These are phyloP conservation scores for Xestia rhomboidea DNA, from an alignment of 2,888 invertebrate genomes.

Conservation along the genomic window DNA sequence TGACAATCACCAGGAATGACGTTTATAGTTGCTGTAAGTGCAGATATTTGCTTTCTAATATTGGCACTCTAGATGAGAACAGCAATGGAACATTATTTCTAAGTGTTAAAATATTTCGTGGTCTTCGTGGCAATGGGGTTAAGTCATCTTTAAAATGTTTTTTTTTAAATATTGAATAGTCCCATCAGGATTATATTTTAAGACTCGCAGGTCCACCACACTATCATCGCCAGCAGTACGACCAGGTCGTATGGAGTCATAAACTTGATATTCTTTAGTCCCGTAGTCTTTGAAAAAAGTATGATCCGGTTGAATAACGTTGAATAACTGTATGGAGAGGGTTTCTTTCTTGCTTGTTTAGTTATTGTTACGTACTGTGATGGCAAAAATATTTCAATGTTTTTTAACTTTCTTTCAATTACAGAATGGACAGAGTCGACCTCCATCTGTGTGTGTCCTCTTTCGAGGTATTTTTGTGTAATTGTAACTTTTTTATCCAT, in stretches of 20 bases:
- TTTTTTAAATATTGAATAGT: not conserved
- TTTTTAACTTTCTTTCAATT: too few species aligned
- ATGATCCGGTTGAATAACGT: too few species aligned
- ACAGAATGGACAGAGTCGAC: too few species aligned
- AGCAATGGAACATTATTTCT: not conserved
- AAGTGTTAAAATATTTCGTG: not conserved
- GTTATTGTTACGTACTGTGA: too few species aligned
- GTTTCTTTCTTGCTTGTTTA: too few species aligned
- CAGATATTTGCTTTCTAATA: conserved; percentile 9
- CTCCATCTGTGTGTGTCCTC: too few species aligned
- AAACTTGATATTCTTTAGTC: too few species aligned
- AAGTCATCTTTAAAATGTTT: not conserved
- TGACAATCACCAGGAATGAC: not conserved
- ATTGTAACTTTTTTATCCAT: too few species aligned
- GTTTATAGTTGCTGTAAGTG: conserved; percentile 6
- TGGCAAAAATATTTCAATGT: too few species aligned
- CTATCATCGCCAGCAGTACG: not conserved
- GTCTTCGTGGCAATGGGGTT: not conserved
- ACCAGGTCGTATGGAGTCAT: not conserved
- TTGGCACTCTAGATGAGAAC: not conserved
- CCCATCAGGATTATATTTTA: not conserved
- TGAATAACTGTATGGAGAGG: too few species aligned
- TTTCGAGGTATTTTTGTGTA: too few species aligned
- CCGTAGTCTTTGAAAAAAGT: too few species aligned
- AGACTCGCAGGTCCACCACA: not conserved